Evolutionary conservation across 2,113 vertebrate genomes (phyloP).

Genomic region (Rhodinocichla rosea): DNA sequence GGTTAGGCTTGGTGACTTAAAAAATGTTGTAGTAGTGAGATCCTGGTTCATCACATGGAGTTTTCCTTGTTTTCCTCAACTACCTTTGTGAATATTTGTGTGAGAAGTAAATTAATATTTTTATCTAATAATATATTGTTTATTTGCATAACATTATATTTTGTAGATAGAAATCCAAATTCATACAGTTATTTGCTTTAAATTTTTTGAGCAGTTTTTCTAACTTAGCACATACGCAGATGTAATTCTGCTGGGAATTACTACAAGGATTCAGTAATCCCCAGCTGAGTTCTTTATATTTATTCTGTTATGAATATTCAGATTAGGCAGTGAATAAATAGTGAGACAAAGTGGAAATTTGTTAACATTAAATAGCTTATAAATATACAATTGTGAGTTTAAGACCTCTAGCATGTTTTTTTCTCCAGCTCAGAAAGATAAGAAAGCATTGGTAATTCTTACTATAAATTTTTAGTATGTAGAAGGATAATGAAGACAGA

Average conservation of each 20-base stretch:
- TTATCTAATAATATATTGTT: not conserved
- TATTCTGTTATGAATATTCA: conserved; percentile 45
- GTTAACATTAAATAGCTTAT: not conserved
- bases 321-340: conserved; percentile 37
- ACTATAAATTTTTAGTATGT: not conserved
- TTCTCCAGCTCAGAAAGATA: not conserved
- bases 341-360: not conserved
- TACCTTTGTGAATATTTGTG: not conserved
- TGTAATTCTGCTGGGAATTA: not conserved
- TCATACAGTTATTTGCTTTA: not conserved
- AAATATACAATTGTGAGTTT: not conserved
- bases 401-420: not conserved
- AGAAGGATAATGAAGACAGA: not conserved
- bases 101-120: not conserved
- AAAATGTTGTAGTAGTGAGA: not conserved
- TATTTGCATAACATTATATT: not conserved
- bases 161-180: not conserved
- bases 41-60: not conserved
- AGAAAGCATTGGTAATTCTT: not conserved
- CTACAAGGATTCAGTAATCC: not conserved
- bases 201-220: not conserved
- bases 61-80: not conserved
- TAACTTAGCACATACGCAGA: not conserved
- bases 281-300: not conserved
- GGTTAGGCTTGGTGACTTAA: not conserved